These are phyloP conservation scores for Macroramphosus scolopax DNA, from an alignment of 2,797 vertebrate genomes.

Conservation along the genomic window DNA sequence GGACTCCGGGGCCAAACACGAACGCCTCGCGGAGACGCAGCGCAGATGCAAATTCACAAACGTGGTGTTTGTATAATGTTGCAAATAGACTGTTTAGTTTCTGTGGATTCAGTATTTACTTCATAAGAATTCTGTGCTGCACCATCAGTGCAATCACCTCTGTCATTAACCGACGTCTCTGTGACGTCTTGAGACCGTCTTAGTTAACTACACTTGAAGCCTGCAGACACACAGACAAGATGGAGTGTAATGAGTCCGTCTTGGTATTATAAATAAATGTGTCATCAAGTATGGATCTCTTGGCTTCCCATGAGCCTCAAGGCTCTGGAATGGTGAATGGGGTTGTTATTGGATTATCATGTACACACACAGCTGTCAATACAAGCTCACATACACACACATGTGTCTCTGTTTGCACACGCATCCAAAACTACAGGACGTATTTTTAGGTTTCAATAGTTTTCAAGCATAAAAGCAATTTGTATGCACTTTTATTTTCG, in stretches of 20 bases:
- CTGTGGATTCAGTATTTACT: no score
- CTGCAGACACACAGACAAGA: constrained; percentile 27
- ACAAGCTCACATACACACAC: constrained; percentile 19
- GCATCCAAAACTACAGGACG: not conserved
- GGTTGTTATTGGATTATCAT: constrained; percentile 27
- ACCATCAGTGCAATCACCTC: no score
- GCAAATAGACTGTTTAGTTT: no score
- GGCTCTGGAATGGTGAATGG: constrained; percentile 10
- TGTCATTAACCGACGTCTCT: no score
- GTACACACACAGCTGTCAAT: constrained; percentile 27
- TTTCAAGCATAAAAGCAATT: no score
- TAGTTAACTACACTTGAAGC: constrained; percentile 14
- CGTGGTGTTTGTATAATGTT: no score
- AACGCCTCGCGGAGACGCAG: no score
- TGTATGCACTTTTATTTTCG: constrained; percentile 11
- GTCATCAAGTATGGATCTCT: constrained; percentile 41
- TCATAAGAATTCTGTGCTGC: no score
- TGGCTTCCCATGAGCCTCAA: constrained; percentile 22
- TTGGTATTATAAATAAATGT: constrained; percentile 55
- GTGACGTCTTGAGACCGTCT: no score
- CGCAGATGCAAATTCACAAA: no score
- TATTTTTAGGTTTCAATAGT: no score
- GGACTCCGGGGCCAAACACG: no score
- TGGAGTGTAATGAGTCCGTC: constrained; percentile 46
- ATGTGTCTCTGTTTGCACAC: not conserved